Conservation (phyloP, 64 coral and sea anemone genomes). For the Actinia tenebrosa region DNA sequence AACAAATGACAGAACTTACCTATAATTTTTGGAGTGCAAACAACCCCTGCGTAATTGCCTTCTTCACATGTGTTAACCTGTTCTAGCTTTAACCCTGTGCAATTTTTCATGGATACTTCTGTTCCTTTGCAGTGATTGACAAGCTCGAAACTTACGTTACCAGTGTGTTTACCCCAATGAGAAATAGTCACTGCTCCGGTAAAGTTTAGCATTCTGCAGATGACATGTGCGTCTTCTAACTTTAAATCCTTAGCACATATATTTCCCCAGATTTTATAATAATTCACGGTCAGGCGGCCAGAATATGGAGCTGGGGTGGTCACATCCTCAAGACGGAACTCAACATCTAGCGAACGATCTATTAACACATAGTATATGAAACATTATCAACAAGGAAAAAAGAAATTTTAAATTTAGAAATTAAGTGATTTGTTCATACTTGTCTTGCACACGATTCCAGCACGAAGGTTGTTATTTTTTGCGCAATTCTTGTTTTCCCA, state of each 20-base stretch:
- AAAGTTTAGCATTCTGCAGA: background rate
- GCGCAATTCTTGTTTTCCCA: background rate
- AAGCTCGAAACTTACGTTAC: background rate
- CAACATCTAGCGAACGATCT: background rate
- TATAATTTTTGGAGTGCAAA: background rate
- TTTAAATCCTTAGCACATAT: background rate
- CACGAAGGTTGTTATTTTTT: background rate
- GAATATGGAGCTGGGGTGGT: background rate
- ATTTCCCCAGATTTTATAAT: background rate
- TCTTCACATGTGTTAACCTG: background rate
- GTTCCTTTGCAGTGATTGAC: background rate
- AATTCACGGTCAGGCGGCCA: background rate
- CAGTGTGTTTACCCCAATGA: background rate
- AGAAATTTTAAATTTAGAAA: background rate
- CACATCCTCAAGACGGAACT: background rate
- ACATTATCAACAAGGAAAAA: background rate
- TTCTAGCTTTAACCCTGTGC: background rate
- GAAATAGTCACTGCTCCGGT: background rate
- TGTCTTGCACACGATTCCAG: background rate
- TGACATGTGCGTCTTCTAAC: background rate
- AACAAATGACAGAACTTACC: background rate
- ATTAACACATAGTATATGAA: no score
- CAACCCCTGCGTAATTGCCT: background rate
- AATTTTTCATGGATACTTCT: background rate
- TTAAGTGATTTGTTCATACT: background rate